Conservation (phyloP, 2,113 vertebrate genomes). For the Microcebus tavaratra region DNA sequence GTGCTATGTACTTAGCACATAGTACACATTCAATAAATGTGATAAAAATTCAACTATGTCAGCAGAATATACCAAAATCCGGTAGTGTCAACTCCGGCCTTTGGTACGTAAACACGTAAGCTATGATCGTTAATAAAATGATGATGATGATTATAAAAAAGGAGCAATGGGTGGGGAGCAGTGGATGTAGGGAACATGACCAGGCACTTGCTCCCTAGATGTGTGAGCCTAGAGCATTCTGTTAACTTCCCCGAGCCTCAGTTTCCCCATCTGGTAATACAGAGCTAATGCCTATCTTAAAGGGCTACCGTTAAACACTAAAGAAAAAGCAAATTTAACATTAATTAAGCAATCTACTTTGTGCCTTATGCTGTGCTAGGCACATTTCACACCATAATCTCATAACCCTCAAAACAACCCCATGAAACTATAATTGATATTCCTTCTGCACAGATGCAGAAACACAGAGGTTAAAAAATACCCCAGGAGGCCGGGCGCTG, state of each 20-base stretch:
- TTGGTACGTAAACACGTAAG: not conserved
- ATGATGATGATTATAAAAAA: not conserved
- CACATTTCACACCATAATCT: not conserved
- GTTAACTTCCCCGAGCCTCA: constrained; percentile 32
- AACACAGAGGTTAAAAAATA: not conserved
- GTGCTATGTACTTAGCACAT: not conserved
- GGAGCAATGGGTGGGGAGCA: not conserved
- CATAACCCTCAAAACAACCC: not conserved
- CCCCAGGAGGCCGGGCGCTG: too few relatives aligned
- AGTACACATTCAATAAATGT: not conserved
- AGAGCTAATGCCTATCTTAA: not conserved
- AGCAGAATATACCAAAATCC: not conserved
- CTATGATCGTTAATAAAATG: not conserved
- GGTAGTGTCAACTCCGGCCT: not conserved
- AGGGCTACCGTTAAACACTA: not conserved
- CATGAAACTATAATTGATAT: not conserved
- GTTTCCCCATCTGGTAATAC: not conserved
- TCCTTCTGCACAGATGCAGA: not conserved
- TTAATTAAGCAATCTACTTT: not conserved
- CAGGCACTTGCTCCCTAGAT: not conserved
- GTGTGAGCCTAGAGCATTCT: not conserved
- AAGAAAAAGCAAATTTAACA: not conserved
- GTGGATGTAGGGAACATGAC: not conserved
- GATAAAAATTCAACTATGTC: not conserved
- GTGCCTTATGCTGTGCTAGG: not conserved